These are phyloP conservation scores for Uropsilus gracilis DNA, from an alignment of 2,113 vertebrate species.

Conservation along the genomic window DNA sequence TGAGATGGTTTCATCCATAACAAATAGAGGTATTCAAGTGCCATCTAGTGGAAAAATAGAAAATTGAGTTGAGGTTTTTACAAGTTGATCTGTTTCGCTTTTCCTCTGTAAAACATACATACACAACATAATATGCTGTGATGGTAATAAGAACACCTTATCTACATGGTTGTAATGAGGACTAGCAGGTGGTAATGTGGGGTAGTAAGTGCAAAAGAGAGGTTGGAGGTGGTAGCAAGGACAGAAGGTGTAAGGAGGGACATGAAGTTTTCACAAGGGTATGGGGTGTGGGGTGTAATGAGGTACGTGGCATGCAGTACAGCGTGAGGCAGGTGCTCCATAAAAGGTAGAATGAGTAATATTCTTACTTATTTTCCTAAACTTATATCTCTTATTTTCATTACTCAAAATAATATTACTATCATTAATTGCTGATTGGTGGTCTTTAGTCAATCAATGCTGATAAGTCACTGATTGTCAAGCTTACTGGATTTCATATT, in stretches of 20 bases:
- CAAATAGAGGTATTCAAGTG: conserved; percentile 67
- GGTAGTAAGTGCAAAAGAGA: neutral
- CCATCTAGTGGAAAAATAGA: conserved; percentile 80
- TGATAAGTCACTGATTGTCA: neutral
- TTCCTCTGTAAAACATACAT: neutral
- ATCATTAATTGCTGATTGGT: neutral
- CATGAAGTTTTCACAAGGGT: neutral
- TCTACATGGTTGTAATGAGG: neutral
- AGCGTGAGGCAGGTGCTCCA: accelerated
- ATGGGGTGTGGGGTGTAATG: too few relatives aligned
- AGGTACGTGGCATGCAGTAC: accelerated
- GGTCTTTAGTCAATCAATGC: neutral
- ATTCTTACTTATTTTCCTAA: too few relatives aligned
- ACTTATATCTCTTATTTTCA: neutral
- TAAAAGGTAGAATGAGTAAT: neutral
- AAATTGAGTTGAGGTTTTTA: neutral
- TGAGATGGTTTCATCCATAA: neutral
- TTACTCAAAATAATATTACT: neutral
- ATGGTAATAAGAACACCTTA: too few relatives aligned
- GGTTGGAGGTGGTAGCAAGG: neutral
- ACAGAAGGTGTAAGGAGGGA: neutral
- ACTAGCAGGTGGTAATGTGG: neutral
- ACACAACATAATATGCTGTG: neutral
- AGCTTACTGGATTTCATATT: neutral
- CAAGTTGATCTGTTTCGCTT: neutral